phyloP scores from a whole-genome alignment of 2,888 invertebrate species.

The Digitonthophagus gazella region DNA sequence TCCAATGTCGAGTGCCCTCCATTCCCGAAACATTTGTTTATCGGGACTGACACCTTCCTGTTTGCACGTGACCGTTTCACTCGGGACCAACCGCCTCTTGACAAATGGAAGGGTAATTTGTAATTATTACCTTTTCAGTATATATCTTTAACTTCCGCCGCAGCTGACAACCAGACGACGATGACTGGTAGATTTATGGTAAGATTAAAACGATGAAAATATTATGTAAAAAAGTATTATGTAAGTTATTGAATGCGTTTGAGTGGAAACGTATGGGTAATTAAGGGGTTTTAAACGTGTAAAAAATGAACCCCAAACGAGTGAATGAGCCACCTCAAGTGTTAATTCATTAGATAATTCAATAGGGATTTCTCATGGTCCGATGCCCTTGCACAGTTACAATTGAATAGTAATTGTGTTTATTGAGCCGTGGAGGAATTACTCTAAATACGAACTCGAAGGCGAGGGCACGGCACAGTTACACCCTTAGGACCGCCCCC shows the following conservation, averaged over 20 bases:
- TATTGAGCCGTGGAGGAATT: constrained; percentile 51
- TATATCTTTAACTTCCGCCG: neutral
- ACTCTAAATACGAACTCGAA: constrained; percentile 46
- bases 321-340: constrained; percentile 28
- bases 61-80: neutral
- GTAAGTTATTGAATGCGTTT: no score
- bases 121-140: neutral
- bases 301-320: constrained; percentile 24
- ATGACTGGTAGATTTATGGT: neutral
- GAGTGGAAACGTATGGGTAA: no score
- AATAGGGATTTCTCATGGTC: constrained; percentile 38
- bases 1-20: neutral
- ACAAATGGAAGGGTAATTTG: neutral
- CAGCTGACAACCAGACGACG: neutral
- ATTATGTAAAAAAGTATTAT: no score
- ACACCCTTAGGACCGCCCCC: constrained; percentile 34
- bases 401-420: constrained; percentile 48
- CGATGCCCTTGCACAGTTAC: constrained; percentile 43
- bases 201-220: neutral
- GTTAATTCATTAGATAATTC: constrained; percentile 34
- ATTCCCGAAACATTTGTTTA: neutral
- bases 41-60: neutral
- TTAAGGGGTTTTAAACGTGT: no score
- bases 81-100: neutral
- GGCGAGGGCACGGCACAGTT: constrained; percentile 30